A percentile compares a stretch with the other conserved stretches of the same genome.
These are phyloP conservation scores for Pelochelys cantorii DNA, from an alignment of 2,797 vertebrate genomes.

Conservation along the genomic window DNA sequence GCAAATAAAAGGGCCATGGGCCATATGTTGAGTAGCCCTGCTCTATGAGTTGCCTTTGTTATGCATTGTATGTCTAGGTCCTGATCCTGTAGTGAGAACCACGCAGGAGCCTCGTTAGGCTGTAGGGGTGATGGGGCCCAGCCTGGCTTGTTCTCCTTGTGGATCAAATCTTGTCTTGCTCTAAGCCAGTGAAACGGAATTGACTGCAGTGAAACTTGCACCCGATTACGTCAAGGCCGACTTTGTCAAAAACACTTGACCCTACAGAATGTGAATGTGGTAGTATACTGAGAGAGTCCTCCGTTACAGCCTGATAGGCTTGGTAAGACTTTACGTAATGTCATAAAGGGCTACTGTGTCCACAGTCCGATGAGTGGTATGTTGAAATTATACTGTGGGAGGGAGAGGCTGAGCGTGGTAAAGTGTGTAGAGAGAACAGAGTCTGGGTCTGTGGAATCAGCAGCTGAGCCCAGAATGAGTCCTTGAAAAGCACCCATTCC, in stretches of 20 bases:
- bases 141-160: background rate
- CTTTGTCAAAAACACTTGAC: background rate
- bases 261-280: background rate
- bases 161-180: background rate
- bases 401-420: background rate
- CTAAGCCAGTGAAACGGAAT: background rate
- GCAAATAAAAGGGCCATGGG: too few species aligned
- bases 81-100: background rate
- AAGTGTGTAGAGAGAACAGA: background rate
- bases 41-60: background rate
- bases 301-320: background rate
- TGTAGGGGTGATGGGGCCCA: background rate
- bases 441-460: background rate
- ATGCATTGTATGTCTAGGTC: background rate
- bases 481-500: background rate
- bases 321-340: background rate
- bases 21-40: too few species aligned
- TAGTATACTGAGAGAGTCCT: background rate
- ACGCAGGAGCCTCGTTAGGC: background rate
- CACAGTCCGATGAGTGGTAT: background rate
- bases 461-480: background rate
- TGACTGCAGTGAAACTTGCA: background rate
- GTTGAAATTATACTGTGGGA: accelerated
- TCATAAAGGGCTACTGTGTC: background rate
- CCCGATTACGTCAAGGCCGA: background rate